phyloP scores from a whole-genome alignment of 2,113 vertebrate genomes.

The Synodontis membranacea region DNA sequence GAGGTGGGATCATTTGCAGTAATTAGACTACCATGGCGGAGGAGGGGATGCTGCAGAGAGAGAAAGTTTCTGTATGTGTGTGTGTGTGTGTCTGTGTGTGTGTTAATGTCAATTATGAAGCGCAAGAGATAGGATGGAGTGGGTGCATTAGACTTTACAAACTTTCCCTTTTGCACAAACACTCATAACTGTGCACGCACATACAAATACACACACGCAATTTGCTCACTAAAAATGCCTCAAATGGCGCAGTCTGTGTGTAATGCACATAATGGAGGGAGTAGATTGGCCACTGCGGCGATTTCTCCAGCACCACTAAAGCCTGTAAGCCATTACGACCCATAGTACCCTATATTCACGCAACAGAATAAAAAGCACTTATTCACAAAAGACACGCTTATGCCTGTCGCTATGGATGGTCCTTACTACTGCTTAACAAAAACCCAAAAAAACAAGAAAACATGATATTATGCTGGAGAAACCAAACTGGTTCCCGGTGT shows the following conservation, averaged over 20 bases:
- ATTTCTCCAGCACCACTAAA: slow-evolving; percentile 27
- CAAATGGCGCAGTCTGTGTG: not conserved
- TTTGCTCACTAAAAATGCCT: slow-evolving; percentile 48
- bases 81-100: not conserved
- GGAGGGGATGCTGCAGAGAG: not conserved
- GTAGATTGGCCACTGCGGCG: slow-evolving; percentile 15
- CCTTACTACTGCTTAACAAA: not conserved
- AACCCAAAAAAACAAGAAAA: not conserved
- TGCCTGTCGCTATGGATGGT: not conserved
- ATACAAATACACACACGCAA: slow-evolving; percentile 16
- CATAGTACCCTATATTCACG: slow-evolving; percentile 6
- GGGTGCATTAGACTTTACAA: slow-evolving; percentile 36
- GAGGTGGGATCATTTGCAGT: slow-evolving; percentile 40
- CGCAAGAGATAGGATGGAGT: slow-evolving; percentile 35
- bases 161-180: slow-evolving; percentile 9
- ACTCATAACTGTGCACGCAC: slow-evolving; percentile 1
- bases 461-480: not conserved
- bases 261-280: slow-evolving; percentile 32
- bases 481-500: not conserved
- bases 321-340: slow-evolving; percentile 33
- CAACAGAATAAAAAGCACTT: slow-evolving; percentile 23
- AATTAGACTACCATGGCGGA: slow-evolving; percentile 19
- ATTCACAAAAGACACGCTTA: not conserved
- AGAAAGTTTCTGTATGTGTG: not conserved
- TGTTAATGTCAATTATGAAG: slow-evolving; percentile 21